Evolutionary conservation across 2,113 vertebrate genomes (phyloP).

Genomic region (Mirza zaza): DNA sequence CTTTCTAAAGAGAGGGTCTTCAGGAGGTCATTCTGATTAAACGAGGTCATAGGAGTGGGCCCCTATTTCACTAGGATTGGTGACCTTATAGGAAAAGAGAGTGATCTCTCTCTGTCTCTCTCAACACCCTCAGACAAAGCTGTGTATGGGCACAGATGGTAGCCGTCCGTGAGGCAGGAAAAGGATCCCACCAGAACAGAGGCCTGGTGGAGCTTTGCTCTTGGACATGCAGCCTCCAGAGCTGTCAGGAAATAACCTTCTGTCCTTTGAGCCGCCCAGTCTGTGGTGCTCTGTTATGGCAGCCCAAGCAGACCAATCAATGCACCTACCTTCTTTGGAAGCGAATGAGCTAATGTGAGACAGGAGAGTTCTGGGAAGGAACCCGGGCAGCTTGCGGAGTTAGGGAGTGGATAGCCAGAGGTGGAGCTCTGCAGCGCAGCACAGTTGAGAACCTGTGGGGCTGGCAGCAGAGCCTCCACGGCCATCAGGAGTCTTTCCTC

Average conservation of each 20-base stretch:
- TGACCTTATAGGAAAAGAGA: not conserved
- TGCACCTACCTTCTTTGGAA: not conserved
- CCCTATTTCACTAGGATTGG: not conserved
- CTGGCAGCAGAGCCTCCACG: accelerated
- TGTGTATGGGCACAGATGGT: not conserved
- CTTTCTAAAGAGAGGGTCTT: not conserved
- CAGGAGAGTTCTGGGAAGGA: not conserved
- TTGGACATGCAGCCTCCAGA: not conserved
- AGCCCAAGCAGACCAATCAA: not conserved
- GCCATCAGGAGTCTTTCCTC: not conserved
- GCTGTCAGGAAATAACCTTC: not conserved
- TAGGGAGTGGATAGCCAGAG: not conserved
- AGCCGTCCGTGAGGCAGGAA: not conserved
- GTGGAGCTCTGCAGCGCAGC: not conserved
- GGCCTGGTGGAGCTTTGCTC: not conserved
- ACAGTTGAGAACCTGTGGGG: not conserved
- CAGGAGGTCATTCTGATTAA: not conserved
- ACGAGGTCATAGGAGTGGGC: not conserved
- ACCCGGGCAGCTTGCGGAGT: not conserved
- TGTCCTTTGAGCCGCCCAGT: not conserved
- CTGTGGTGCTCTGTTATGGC: not conserved
- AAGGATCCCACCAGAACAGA: not conserved
- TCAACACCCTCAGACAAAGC: not conserved
- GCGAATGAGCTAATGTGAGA: not conserved
- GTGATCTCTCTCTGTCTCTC: not conserved